Conservation (phyloP, 2,113 vertebrate genomes). For the Procavia capensis region DNA sequence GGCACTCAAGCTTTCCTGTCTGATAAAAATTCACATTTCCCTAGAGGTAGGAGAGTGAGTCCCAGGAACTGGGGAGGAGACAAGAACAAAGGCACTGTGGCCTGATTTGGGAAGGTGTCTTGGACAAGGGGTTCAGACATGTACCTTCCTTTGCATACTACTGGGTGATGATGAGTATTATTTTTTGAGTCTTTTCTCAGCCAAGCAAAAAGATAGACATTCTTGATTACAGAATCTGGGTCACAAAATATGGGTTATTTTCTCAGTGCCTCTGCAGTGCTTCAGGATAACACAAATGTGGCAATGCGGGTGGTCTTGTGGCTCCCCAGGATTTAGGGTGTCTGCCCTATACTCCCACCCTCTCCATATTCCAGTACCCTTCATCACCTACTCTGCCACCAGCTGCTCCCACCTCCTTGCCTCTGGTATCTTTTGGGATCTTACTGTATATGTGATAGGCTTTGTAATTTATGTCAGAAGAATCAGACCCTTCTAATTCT, state of each 20-base stretch:
- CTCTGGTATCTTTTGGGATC: neutral
- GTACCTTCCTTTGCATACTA: neutral
- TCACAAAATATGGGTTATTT: neutral
- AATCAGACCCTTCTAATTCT: neutral
- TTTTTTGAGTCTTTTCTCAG: constrained; percentile 19
- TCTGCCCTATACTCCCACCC: neutral
- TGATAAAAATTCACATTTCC: constrained; percentile 70
- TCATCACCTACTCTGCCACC: neutral
- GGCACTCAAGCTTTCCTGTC: constrained; percentile 53
- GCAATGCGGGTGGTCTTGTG: neutral
- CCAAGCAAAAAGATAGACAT: neutral
- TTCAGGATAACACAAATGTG: neutral
- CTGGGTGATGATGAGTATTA: neutral
- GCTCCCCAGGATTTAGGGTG: neutral
- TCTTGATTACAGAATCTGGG: constrained; percentile 4
- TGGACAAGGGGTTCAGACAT: neutral
- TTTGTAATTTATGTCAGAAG: neutral
- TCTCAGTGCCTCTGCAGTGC: neutral
- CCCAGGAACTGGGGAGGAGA: neutral
- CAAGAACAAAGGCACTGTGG: neutral
- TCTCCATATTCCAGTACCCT: neutral
- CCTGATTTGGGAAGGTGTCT: neutral
- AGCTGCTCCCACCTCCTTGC: neutral
- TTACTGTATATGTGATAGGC: neutral
- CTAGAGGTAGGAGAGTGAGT: neutral